Base-by-base conservation (phyloP, 2,797 vertebrate species). In the Danio tinwini region DNA sequence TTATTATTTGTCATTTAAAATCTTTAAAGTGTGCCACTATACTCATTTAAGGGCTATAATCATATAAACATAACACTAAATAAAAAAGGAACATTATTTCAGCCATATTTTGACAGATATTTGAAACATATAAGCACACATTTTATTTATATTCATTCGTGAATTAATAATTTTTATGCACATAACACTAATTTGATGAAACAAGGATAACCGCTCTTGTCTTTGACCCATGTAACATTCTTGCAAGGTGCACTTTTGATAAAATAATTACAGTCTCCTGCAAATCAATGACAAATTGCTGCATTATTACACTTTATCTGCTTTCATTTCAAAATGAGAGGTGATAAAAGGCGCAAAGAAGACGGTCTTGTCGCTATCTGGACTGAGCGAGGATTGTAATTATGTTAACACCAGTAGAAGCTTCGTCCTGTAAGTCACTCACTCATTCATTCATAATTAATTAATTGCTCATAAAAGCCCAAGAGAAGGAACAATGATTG, bases 271-370 rank as follows among this genome's bases (percentile, higher is more conserved):
- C 89, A 84, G 90, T 91, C 90, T 92, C 89, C 91, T 91, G 90
- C 92, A 93, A 95, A 94, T 95, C 91, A 88, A 91, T 94, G 91
- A 88, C 90, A 92, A 93, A 93, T 94, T 91, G 93, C 93, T 91
- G 91, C 89, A 89, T 94, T 92, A 89, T 91, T 89, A 92, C 93
- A 87, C 89, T 93, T 93, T 93, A 94, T 94, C 93, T 91, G 92
- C 91, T 92, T 93, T 92, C 90, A 88, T 92, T 93, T 90, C 85
- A 88, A 93, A 94, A 94, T 93, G 89, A 92, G 91, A 93, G 88
- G 89, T 85, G 93, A 94, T 93, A 93, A 94, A 93, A 92, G 89
- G 86, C 88, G 81, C 65, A 81, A 84, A 88, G 86, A 61, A 87
- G 91, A 88, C 84, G 85, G 89, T 87, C 84, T 82, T 90, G 88